A percentile compares a stretch with the other conserved stretches of the same genome.
phyloP scores from a whole-genome alignment of 1,140 invertebrate species.

The Asbolus verrucosus region DNA sequence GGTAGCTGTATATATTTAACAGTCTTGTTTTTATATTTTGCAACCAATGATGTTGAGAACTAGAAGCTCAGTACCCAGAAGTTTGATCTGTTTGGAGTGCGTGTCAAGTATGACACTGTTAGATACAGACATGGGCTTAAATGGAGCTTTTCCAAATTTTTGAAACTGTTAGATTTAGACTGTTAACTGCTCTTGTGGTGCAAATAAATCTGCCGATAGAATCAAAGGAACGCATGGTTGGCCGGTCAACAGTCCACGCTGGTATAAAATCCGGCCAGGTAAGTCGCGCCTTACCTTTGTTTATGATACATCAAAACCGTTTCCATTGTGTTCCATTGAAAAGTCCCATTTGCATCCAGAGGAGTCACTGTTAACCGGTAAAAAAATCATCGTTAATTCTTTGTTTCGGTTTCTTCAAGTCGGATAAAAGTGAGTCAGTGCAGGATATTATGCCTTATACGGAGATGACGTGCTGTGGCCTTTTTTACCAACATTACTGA shows the following conservation, averaged over 20 bases:
- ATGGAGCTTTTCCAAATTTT: no score
- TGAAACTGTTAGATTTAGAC: no score
- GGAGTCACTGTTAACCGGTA: background rate
- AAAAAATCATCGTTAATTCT: background rate
- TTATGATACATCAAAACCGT: constrained; percentile 4
- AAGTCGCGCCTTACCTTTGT: constrained; percentile 16
- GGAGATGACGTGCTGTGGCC: background rate
- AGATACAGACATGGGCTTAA: no score
- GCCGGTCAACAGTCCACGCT: constrained; percentile 20
- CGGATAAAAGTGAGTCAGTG: background rate
- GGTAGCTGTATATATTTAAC: no score
- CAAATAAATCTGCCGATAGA: constrained; percentile 7
- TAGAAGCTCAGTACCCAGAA: no score
- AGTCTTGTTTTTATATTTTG: no score
- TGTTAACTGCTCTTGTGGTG: background rate
- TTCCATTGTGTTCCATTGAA: background rate
- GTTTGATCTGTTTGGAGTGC: no score
- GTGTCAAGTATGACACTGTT: no score
- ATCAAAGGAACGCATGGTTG: constrained; percentile 35
- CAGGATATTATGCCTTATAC: background rate
- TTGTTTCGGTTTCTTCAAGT: background rate
- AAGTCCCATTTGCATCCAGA: background rate
- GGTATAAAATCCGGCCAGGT: constrained; percentile 32
- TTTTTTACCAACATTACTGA: background rate
- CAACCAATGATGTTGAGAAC: no score